These are phyloP conservation scores for Torymus texanus DNA, from an alignment of 2,888 invertebrate species.

Conservation along the genomic window DNA sequence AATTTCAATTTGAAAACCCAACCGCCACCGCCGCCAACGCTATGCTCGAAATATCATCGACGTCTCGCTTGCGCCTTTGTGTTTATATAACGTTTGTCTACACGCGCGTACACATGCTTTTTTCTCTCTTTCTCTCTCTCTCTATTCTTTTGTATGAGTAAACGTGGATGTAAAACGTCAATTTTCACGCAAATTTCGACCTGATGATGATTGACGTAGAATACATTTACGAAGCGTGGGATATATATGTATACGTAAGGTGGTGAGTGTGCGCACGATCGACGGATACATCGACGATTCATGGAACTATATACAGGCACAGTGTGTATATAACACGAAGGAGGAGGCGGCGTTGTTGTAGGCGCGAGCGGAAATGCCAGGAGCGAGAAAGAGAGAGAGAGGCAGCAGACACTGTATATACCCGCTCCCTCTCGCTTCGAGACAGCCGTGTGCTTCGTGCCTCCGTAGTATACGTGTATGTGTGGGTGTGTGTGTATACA, in stretches of 20 bases:
- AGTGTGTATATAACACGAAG: background rate
- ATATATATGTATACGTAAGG: background rate
- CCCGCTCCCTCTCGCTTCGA: background rate
- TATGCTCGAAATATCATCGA: background rate
- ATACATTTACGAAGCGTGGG: background rate
- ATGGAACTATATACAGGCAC: constrained; percentile 16
- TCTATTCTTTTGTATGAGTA: no score
- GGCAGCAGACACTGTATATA: background rate
- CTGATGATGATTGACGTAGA: background rate
- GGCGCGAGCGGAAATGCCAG: constrained; percentile 44
- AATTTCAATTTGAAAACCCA: constrained; percentile 34
- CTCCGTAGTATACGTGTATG: background rate
- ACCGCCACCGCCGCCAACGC: background rate
- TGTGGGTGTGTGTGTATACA: background rate
- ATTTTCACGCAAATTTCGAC: constrained; percentile 32
- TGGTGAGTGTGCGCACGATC: no score
- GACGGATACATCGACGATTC: constrained; percentile 24
- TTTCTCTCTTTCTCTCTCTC: no score
- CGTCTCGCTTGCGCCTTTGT: background rate
- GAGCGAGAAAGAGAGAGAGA: constrained; percentile 6
- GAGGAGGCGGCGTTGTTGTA: constrained; percentile 6
- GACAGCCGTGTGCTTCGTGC: background rate
- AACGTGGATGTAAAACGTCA: background rate
- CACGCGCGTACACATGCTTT: no score
- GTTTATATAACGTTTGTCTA: no score